Evolutionary conservation across 2,113 vertebrate genomes (phyloP).

Genomic region (Amazona vittata): DNA sequence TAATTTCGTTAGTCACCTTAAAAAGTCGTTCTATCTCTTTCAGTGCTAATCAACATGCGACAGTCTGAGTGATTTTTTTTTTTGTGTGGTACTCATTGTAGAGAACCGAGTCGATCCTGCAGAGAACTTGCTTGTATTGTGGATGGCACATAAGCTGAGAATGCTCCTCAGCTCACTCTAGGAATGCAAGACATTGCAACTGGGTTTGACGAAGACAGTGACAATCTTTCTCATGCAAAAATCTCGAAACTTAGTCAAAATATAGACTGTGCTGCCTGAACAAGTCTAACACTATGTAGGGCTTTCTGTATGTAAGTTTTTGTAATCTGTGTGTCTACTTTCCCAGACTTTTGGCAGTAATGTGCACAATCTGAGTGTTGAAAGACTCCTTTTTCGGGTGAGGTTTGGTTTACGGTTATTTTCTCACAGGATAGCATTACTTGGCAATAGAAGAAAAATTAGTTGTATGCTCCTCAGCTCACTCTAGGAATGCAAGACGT

Average conservation of each 20-base stretch:
- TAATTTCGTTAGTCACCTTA: not conserved
- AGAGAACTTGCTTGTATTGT: not conserved
- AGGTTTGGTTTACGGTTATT: not conserved
- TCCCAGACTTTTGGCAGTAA: not conserved
- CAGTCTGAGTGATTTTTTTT: not conserved
- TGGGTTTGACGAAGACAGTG: slow-evolving; percentile 23
- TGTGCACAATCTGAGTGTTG: not conserved
- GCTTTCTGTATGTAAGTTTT: not conserved
- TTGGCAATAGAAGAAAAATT: not conserved
- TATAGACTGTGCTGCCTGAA: not conserved
- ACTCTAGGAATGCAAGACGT: slow-evolving; percentile 31
- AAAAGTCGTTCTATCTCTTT: not conserved
- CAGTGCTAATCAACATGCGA: not conserved
- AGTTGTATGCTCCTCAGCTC: not conserved
- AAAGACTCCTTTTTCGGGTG: slow-evolving; percentile 5
- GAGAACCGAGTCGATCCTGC: not conserved
- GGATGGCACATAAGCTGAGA: not conserved
- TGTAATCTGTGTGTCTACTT: not conserved
- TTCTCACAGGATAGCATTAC: not conserved
- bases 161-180: not conserved
- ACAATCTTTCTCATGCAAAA: not conserved
- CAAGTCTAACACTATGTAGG: not conserved
- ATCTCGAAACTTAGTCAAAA: not conserved
- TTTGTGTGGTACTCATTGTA: not conserved
- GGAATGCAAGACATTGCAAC: slow-evolving; percentile 50